Evolutionary conservation across 2,888 invertebrate genomes (phyloP), one percentile per base, ranked within the genome.

Genomic region (Saturnia pavonia): DNA sequence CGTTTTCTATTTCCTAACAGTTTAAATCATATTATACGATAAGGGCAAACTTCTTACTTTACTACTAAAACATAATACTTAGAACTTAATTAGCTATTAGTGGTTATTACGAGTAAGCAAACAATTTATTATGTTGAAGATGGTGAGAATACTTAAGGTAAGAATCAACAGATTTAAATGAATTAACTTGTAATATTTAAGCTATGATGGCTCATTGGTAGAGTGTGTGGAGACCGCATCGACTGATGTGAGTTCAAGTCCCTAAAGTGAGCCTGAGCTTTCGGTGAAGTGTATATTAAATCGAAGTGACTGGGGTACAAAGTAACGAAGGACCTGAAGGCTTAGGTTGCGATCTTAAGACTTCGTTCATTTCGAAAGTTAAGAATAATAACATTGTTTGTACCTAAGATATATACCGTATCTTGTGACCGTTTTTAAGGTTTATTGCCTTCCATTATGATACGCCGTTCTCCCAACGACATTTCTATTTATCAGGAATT

Each of bases 41-140:
- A 34, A 54, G 63, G n/a, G 3, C 63, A 63, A 2, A 63, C 54
- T 54, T 54, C 27, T 63, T 34, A 63, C 19, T 63, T 63, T 63
- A 27, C 14, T 16, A 63, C 34, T 63, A 16, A 7, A 63, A 63
- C 8, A 7, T 11, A 40, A 0, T 40, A 65, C n/a, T 65, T 65
- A n/a, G n/a, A 8, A 1, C 40, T 65, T 65, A 65, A 40, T 40
- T 65, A 40, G 25, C 57, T 25, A 27, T 60, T 27, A 60, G 12
- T 14, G 57, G 2, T 1, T 25, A 11, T 57, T 9, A n/a, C n/a
- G n/a, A n/a, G n/a, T n/a, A 25, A 57, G 8, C 11, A 57, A 25
- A 57, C 11, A 54, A 6, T 51, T 51, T n/a, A 51, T 51, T 51
- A 51, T n/a, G 16, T n/a, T 25, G 12, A 25, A 57, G 12, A 57